Conservation (phyloP, 2,888 invertebrate genomes). For the Reticulitermes lucifugus region DNA sequence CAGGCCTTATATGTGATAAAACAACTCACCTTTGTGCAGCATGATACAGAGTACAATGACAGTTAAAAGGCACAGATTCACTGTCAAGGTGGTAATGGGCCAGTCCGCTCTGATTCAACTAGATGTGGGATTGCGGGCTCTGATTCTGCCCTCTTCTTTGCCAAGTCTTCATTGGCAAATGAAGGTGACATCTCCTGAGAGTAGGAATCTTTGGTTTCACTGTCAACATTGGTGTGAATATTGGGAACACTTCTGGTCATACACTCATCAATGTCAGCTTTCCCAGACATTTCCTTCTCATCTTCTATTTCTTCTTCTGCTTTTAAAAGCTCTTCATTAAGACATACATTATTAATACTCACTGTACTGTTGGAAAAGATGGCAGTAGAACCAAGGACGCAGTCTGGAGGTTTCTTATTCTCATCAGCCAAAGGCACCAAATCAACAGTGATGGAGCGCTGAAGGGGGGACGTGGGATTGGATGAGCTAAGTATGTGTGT, state of each 20-base stretch:
- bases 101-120: conserved; percentile 61
- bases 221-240: conserved; percentile 65
- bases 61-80: conserved; percentile 14
- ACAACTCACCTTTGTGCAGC: background rate
- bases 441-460: conserved; percentile 53
- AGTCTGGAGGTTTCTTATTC: conserved; percentile 42
- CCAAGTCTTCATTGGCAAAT: conserved; percentile 46
- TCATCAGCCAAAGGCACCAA: conserved; percentile 56
- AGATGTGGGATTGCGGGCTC: conserved; percentile 72
- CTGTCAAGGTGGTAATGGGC: conserved; percentile 19
- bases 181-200: conserved; percentile 29
- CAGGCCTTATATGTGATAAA: background rate
- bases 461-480: conserved; percentile 14
- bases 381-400: conserved; percentile 77
- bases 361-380: conserved; percentile 89
- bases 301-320: conserved; percentile 58
- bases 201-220: conserved; percentile 50
- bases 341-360: conserved; percentile 76
- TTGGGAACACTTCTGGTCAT: conserved; percentile 74
- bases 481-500: background rate
- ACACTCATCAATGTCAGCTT: conserved; percentile 59
- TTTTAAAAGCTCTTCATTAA: conserved; percentile 80
- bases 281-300: conserved; percentile 55
- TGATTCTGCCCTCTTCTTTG: conserved; percentile 73
- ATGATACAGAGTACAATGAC: background rate